phyloP scores from a whole-genome alignment of 2,797 vertebrate genomes.

The Betta splendens region DNA sequence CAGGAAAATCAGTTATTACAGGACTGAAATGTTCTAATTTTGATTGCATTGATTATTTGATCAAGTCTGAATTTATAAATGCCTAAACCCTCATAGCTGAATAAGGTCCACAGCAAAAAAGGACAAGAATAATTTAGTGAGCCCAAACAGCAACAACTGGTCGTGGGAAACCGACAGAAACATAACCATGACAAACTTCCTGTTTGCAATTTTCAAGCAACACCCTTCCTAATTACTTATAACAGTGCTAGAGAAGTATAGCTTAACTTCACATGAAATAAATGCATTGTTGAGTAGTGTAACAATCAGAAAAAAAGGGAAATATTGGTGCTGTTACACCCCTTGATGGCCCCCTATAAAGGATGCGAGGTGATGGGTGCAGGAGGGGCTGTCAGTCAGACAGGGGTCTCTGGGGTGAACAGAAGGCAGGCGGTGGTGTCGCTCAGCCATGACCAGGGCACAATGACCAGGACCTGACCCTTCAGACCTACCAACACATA shows the following conservation, averaged over 20 bases:
- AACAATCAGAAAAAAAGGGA: slow-evolving; percentile 55
- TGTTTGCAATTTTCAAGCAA: slow-evolving; percentile 26
- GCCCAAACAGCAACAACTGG: slow-evolving; percentile 18
- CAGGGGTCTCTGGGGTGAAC: slow-evolving; percentile 76
- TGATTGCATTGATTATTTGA: neutral
- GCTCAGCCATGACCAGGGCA: slow-evolving; percentile 81
- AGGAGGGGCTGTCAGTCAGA: slow-evolving; percentile 80
- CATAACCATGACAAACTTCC: slow-evolving; percentile 49
- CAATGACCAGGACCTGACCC: slow-evolving; percentile 81
- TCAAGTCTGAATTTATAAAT: neutral
- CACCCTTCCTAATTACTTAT: slow-evolving; percentile 43
- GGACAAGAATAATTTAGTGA: neutral
- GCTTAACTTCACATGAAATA: slow-evolving; percentile 25
- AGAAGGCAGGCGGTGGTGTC: slow-evolving; percentile 81
- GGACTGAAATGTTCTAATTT: neutral
- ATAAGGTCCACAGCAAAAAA: neutral
- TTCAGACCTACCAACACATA: slow-evolving; percentile 71
- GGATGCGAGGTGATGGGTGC: slow-evolving; percentile 75
- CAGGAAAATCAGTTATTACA: neutral
- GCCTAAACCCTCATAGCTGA: neutral
- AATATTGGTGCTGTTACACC: slow-evolving; percentile 60
- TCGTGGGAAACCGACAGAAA: slow-evolving; percentile 42
- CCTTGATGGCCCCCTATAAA: slow-evolving; percentile 71
- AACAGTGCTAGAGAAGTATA: slow-evolving; percentile 22
- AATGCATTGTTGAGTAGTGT: slow-evolving; percentile 46